phyloP scores from a whole-genome alignment of 2,113 vertebrate species.

The Nesogale talazaci region DNA sequence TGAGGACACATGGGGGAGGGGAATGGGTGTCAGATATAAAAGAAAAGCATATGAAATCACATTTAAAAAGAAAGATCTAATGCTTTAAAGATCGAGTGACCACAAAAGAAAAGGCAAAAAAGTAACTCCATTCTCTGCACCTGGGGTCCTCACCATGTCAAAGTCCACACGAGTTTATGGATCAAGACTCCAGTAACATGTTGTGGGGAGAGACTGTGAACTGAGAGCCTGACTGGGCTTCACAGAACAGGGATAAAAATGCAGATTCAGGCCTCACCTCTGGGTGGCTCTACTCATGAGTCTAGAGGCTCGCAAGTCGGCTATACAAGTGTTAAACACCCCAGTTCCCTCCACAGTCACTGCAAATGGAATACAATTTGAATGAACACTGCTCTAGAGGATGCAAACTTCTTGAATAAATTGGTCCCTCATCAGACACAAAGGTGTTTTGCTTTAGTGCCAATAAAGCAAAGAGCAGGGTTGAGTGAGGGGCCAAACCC shows the following conservation, averaged over 20 bases:
- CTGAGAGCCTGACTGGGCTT: not conserved
- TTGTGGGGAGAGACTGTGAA: too few relatives aligned
- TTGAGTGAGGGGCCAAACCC: not conserved
- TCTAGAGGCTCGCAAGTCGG: not conserved
- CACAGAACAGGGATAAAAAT: not conserved
- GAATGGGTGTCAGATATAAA: not conserved
- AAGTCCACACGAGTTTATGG: too few relatives aligned
- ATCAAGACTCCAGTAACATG: too few relatives aligned
- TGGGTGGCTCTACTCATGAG: not conserved
- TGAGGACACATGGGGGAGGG: not conserved
- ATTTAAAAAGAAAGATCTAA: not conserved
- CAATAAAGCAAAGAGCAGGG: not conserved
- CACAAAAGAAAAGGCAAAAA: not conserved
- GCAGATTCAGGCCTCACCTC: not conserved
- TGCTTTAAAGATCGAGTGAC: not conserved
- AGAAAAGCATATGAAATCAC: not conserved
- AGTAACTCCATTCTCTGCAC: not conserved
- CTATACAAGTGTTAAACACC: not conserved
- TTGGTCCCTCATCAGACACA: not conserved
- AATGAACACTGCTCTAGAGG: not conserved
- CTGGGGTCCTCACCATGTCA: not conserved
- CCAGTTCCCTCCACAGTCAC: not conserved
- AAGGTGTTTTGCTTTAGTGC: not conserved
- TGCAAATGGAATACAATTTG: not conserved
- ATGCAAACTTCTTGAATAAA: not conserved